phyloP scores from a whole-genome alignment of 2,888 invertebrate species.

The Eudasyphora cyanicolor region DNA sequence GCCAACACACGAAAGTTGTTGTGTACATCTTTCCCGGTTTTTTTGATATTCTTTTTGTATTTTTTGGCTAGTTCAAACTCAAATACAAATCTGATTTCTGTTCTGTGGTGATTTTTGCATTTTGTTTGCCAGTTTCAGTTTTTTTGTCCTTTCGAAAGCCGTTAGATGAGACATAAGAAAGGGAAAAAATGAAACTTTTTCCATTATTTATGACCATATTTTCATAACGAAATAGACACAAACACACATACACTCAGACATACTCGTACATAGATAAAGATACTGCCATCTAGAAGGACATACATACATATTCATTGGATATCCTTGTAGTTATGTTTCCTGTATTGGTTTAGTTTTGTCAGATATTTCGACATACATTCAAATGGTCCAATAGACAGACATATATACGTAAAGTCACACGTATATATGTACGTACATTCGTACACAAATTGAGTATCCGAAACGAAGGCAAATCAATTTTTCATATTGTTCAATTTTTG shows the following conservation, averaged over 20 bases:
- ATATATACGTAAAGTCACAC: not conserved
- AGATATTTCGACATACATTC: not conserved
- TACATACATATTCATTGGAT: slow-evolving; percentile 14
- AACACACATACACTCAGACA: not conserved
- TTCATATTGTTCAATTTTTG: slow-evolving; percentile 60
- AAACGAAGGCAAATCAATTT: slow-evolving; percentile 61
- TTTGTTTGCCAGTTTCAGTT: not conserved
- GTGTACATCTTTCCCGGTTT: not conserved
- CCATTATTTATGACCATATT: slow-evolving; percentile 53
- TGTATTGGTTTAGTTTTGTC: slow-evolving; percentile 50
- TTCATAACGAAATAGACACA: slow-evolving; percentile 15
- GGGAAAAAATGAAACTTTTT: slow-evolving; percentile 35
- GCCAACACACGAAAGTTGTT: not conserved
- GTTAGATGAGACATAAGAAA: slow-evolving; percentile 13
- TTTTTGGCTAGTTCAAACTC: not conserved
- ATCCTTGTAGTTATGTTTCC: slow-evolving; percentile 36
- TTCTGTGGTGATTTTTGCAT: slow-evolving; percentile 36
- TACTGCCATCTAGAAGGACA: slow-evolving; percentile 14
- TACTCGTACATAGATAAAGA: not conserved
- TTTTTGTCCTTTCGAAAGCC: not conserved
- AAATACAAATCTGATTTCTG: slow-evolving; percentile 20
- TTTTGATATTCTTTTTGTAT: not conserved
- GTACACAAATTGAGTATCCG: slow-evolving; percentile 16
- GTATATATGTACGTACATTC: not conserved
- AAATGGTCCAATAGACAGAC: not conserved